Evolutionary conservation across 2,113 vertebrate genomes (phyloP).

Genomic region (Trematomus loennbergii): DNA sequence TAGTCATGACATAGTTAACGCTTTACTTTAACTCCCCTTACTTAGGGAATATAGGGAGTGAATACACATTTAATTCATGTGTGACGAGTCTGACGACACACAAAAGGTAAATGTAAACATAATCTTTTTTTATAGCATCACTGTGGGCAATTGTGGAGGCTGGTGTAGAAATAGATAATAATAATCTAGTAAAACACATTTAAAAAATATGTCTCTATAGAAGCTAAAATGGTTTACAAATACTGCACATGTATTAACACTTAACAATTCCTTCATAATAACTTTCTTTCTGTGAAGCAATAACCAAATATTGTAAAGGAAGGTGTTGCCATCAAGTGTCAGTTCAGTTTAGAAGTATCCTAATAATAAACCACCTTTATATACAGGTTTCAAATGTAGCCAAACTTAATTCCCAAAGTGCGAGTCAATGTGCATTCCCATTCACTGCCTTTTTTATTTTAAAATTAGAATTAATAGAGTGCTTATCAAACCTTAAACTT

Average conservation of each 20-base stretch:
- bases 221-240: not conserved
- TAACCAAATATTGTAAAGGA: no score
- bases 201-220: not conserved
- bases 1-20: slow-evolving; percentile 1
- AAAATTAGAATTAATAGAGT: not conserved
- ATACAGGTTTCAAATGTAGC: not conserved
- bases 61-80: slow-evolving; percentile 2
- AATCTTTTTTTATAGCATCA: no score
- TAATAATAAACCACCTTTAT: slow-evolving; percentile 4
- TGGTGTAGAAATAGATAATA: not conserved
- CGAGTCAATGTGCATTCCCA: not conserved
- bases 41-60: not conserved
- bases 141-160: not conserved
- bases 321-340: not conserved
- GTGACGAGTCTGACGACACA: not conserved
- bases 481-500: not conserved
- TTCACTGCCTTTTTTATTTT: not conserved
- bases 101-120: not conserved
- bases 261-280: not conserved
- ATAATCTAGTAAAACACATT: not conserved
- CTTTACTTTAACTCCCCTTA: not conserved
- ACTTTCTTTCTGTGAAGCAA: no score
- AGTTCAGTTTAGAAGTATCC: not conserved
- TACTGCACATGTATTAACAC: not conserved
- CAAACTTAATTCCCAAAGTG: not conserved